A percentile compares a stretch with the other conserved stretches of the same genome.
Evolutionary conservation across 2,888 invertebrate genomes (phyloP).

Genomic region (Torymus texanus): DNA sequence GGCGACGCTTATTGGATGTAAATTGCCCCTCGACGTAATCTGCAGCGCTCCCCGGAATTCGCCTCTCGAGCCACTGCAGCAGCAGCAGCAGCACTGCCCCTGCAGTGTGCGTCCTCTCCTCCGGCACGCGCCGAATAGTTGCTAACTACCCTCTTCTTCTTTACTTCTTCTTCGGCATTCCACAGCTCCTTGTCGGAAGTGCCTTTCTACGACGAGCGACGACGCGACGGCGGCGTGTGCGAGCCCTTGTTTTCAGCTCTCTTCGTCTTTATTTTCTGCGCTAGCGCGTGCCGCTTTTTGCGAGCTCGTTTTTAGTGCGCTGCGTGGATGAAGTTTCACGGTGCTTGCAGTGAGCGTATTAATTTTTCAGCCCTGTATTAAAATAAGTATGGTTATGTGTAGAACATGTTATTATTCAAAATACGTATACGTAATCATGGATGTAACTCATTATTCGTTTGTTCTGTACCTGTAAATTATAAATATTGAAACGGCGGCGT

Average conservation of each 20-base stretch:
- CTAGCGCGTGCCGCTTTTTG: not conserved
- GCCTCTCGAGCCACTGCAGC: conserved; percentile 6
- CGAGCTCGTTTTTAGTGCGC: no score
- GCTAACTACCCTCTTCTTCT: conserved; percentile 46
- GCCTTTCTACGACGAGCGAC: conserved; percentile 18
- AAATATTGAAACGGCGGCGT: no score
- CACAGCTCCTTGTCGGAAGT: conserved; percentile 31
- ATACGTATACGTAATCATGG: no score
- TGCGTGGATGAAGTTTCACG: no score
- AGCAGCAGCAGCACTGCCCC: not conserved
- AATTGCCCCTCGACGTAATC: conserved; percentile 54
- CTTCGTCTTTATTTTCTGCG: conserved; percentile 2
- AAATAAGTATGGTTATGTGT: no score
- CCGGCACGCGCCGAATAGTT: conserved; percentile 44
- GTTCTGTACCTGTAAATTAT: no score
- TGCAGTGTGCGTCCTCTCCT: not conserved
- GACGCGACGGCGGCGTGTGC: not conserved
- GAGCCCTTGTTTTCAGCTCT: conserved; percentile 5
- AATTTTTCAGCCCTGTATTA: no score
- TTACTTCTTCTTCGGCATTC: conserved; percentile 32
- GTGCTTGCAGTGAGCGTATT: no score
- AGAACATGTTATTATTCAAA: no score
- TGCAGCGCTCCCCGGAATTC: conserved; percentile 36
- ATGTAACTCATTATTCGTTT: no score
- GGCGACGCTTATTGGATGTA: conserved; percentile 53